Evolutionary conservation across 2,113 vertebrate species (phyloP).

Genomic region (Triplophysa rosa): DNA sequence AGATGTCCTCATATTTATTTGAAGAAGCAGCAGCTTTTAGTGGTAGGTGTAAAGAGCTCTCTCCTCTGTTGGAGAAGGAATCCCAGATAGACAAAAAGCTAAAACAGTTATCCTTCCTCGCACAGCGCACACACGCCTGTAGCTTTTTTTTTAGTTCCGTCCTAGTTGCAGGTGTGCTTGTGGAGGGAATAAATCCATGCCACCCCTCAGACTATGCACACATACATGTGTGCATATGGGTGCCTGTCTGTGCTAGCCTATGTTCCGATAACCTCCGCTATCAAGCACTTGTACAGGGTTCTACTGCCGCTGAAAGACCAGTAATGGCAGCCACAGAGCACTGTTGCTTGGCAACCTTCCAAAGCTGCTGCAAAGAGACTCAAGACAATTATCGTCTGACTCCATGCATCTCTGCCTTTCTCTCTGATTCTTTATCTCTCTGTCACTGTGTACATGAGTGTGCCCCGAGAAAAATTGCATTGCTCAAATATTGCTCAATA

Average conservation of each 20-base stretch:
- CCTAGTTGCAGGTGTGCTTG: neutral
- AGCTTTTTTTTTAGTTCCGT: neutral
- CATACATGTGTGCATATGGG: neutral
- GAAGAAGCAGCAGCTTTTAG: slow-evolving; percentile 12
- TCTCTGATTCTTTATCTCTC: slow-evolving; percentile 22
- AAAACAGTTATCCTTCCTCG: neutral
- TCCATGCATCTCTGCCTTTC: slow-evolving; percentile 27
- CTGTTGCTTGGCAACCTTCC: slow-evolving; percentile 75
- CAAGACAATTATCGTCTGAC: slow-evolving; percentile 23
- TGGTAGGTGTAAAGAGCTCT: slow-evolving; percentile 17
- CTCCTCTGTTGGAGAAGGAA: slow-evolving; percentile 3
- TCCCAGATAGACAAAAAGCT: slow-evolving; percentile 14
- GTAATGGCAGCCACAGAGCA: slow-evolving; percentile 56
- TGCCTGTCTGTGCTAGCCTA: neutral
- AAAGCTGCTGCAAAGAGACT: slow-evolving; percentile 57
- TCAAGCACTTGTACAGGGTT: slow-evolving; percentile 51
- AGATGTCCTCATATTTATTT: slow-evolving; percentile 38
- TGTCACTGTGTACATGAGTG: slow-evolving; percentile 20
- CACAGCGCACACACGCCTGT: neutral
- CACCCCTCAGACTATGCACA: neutral
- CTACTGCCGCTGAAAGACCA: slow-evolving; percentile 9
- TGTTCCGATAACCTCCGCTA: neutral
- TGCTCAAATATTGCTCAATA: too few species aligned
- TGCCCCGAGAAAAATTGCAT: neutral
- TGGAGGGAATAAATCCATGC: neutral